phyloP scores from a whole-genome alignment of 1,140 invertebrate genomes.

The Batillaria attramentaria region DNA sequence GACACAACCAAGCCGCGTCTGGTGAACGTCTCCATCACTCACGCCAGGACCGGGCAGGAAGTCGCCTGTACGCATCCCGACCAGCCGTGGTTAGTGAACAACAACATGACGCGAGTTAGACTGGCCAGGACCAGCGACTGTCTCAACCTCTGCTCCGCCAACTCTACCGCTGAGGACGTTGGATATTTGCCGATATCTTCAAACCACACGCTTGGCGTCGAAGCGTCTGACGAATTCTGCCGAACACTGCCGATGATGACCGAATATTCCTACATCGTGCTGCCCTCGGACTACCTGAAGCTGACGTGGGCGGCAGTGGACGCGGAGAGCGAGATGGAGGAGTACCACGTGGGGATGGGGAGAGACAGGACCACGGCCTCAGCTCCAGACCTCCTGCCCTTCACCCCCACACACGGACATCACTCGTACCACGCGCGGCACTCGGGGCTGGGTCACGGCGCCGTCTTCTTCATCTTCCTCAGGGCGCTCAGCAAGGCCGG shows the following conservation, averaged over 20 bases:
- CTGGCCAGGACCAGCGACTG: conserved; percentile 25
- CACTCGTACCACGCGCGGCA: conserved; percentile 37
- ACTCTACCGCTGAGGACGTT: neutral
- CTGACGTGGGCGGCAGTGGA: conserved; percentile 34
- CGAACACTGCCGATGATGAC: neutral
- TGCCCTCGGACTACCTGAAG: conserved; percentile 38
- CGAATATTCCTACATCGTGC: conserved; percentile 26
- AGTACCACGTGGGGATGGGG: conserved; percentile 39
- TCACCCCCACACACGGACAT: conserved; percentile 29
- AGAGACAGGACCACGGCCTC: conserved; percentile 22
- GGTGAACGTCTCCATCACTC: conserved; percentile 35
- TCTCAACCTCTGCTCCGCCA: neutral
- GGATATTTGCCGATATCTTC: conserved; percentile 15
- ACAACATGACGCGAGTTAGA: conserved; percentile 34
- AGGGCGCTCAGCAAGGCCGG: conserved; percentile 47
- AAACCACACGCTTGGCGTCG: neutral
- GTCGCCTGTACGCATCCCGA: conserved; percentile 38
- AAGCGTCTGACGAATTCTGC: conserved; percentile 29
- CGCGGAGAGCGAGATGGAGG: conserved; percentile 41
- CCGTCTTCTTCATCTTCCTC: conserved; percentile 44
- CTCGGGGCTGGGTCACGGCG: conserved; percentile 38
- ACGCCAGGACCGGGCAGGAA: conserved; percentile 21
- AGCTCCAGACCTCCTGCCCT: conserved; percentile 34
- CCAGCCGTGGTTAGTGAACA: conserved; percentile 39
- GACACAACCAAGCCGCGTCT: conserved; percentile 47